These are phyloP conservation scores for Drosophila tristis DNA, from an alignment of 1,140 invertebrate species.

Conservation along the genomic window DNA sequence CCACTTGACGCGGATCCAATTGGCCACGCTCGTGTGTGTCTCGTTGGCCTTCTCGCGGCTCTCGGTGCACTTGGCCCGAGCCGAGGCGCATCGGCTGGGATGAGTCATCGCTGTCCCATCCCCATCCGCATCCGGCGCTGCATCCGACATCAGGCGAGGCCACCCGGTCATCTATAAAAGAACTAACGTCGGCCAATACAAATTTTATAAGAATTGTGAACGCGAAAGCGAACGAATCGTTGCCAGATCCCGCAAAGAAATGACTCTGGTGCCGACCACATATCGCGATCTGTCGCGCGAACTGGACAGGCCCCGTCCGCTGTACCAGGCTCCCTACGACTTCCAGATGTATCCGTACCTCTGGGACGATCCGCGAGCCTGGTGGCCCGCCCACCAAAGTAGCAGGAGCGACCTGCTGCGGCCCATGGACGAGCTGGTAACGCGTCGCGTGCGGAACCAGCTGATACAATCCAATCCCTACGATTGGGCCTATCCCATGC, in stretches of 20 bases:
- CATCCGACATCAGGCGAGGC: constrained; percentile 43
- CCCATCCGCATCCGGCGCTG: constrained; percentile 60
- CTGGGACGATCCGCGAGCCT: constrained; percentile 75
- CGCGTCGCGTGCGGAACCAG: constrained; percentile 74
- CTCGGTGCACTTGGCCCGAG: constrained; percentile 53
- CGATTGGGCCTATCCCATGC: constrained; percentile 75
- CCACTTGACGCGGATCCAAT: constrained; percentile 53
- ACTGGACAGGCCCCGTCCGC: constrained; percentile 63
- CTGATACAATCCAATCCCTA: constrained; percentile 70
- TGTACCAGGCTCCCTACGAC: constrained; percentile 70
- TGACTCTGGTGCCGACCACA: constrained; percentile 73
- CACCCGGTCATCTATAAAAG: constrained; percentile 65
- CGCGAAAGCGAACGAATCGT: constrained; percentile 43
- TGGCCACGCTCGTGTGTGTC: constrained; percentile 24
- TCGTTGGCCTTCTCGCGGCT: constrained; percentile 53
- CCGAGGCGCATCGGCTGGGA: constrained; percentile 54
- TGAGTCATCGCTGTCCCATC: constrained; percentile 54
- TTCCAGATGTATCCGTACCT: constrained; percentile 75
- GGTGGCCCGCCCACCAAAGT: constrained; percentile 51
- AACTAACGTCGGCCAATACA: constrained; percentile 41
- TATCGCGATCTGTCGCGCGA: constrained; percentile 76
- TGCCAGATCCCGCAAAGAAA: constrained; percentile 45
- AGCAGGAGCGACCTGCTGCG: constrained; percentile 51
- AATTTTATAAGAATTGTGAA: constrained; percentile 66
- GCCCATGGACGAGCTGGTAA: constrained; percentile 75